phyloP scores from a whole-genome alignment of 2,113 vertebrate genomes.

The Pygoscelis adeliae region DNA sequence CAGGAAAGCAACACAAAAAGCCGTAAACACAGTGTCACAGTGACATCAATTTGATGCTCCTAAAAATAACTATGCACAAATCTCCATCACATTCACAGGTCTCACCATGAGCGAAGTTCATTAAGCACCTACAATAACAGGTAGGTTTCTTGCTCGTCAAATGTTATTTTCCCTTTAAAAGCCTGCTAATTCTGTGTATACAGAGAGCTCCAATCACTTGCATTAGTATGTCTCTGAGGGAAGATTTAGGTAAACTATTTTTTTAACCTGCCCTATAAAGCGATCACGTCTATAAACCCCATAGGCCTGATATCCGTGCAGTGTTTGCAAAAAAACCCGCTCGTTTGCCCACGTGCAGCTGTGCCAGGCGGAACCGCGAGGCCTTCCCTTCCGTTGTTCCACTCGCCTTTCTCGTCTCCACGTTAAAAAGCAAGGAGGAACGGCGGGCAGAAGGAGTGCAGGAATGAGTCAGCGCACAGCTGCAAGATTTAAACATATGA shows the following conservation, averaged over 20 bases:
- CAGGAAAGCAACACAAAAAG: background rate
- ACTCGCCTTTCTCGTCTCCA: background rate
- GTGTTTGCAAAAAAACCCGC: background rate
- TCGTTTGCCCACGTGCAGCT: background rate
- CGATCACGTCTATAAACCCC: fast-evolving
- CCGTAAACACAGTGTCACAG: background rate
- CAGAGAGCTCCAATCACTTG: background rate
- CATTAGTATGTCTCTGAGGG: background rate
- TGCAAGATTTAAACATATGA: background rate
- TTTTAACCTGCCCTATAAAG: background rate
- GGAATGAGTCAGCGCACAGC: background rate
- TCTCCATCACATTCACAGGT: background rate
- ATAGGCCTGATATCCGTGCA: background rate
- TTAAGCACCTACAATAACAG: background rate
- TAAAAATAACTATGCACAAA: background rate
- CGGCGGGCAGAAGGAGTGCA: background rate
- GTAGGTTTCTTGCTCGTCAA: background rate
- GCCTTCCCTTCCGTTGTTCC: background rate
- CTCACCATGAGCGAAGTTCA: background rate
- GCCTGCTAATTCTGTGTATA: background rate
- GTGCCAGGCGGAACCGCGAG: background rate
- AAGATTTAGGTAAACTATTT: background rate
- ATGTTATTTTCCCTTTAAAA: background rate
- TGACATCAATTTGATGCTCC: background rate
- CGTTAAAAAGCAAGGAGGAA: background rate